Evolutionary conservation across 1,140 invertebrate genomes (phyloP), one percentile per base, ranked within the genome.

Genomic region (Euura lappo): DNA sequence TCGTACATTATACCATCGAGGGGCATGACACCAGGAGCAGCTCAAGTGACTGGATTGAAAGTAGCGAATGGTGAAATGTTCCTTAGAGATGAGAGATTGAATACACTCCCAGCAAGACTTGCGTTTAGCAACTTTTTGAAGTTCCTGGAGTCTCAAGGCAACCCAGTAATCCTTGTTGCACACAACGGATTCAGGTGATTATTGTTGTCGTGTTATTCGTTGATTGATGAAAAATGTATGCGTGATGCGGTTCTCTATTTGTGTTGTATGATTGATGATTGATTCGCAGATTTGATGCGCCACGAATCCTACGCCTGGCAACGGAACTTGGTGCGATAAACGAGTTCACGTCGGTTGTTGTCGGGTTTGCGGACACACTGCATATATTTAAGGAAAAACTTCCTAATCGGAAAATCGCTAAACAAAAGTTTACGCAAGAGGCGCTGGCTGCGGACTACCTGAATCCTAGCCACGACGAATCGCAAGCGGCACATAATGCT

Each of bases 111-210:
- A 4, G 46, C 72, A 2, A 69, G 60, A 44, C 69, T 46, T n/a
- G 72, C 60, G 44, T 69, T 73, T 69, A 13, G 51, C 6, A 64
- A 70, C 8, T 73, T 65, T 44, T 6, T 70, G 13, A 43, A 65
- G 10, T 73, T 11, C 47, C 67, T 73, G 45, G 47, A 51, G 13
- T 73, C 43, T 65, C 28, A 42, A 51, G 44, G 3, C 3, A 5
- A n/a, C n/a, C 42, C 3, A 2, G 68, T 69, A 7, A 64, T 73
- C 69, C 68, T 69, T 6, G 51, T 73, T 4, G 68, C 67, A 42
- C 68, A 73, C 68, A 73, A 73, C 47, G 68, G 6, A 3, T 73
- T 73, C 51, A 73, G 68, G 72, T 73, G 65, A 44, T 44, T 7
- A 44, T 44, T 45, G 3, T 2, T 47, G n/a, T 5, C 8, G 4